A percentile compares a stretch with the other conserved stretches of the same genome.
Evolutionary conservation across 2,797 vertebrate species (phyloP).

Genomic region (Coracias cyanogaster): DNA sequence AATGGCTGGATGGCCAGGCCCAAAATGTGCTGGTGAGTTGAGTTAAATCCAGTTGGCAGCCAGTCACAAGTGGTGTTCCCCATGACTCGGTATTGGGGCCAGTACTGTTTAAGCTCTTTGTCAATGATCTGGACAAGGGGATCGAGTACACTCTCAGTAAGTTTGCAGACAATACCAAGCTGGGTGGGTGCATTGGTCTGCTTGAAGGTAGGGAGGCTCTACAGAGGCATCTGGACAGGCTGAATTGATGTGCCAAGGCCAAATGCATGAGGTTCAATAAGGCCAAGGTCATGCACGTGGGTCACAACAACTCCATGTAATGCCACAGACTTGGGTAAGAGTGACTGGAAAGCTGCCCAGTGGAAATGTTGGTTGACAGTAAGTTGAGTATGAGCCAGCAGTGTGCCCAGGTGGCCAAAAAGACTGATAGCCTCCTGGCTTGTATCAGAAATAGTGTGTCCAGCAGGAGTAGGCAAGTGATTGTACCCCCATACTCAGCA

Average conservation of each 20-base stretch:
- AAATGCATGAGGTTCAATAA: not conserved
- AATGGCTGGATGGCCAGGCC: not conserved
- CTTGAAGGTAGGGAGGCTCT: not conserved
- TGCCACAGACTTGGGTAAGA: not conserved
- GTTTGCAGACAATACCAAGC: not conserved
- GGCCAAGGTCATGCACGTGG: too few species aligned
- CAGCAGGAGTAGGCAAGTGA: not conserved
- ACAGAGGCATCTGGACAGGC: not conserved
- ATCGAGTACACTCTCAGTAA: not conserved
- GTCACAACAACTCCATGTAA: not conserved
- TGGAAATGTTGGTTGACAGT: not conserved
- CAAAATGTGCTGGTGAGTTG: not conserved
- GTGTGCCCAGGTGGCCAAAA: not conserved
- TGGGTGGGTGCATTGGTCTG: not conserved
- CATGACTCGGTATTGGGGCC: not conserved
- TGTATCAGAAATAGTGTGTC: too few species aligned
- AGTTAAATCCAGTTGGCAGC: not conserved
- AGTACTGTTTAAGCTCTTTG: not conserved
- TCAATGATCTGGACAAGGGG: not conserved
- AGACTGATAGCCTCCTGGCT: not conserved
- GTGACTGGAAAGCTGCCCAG: not conserved
- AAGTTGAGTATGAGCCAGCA: not conserved
- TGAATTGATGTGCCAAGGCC: not conserved
- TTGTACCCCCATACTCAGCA: not conserved
- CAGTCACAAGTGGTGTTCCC: not conserved